Percentiles rank a stretch among this genome's conserved stretches.
Evolutionary conservation across 2,113 vertebrate species (phyloP).

Genomic region (Apaloderma vittatum): DNA sequence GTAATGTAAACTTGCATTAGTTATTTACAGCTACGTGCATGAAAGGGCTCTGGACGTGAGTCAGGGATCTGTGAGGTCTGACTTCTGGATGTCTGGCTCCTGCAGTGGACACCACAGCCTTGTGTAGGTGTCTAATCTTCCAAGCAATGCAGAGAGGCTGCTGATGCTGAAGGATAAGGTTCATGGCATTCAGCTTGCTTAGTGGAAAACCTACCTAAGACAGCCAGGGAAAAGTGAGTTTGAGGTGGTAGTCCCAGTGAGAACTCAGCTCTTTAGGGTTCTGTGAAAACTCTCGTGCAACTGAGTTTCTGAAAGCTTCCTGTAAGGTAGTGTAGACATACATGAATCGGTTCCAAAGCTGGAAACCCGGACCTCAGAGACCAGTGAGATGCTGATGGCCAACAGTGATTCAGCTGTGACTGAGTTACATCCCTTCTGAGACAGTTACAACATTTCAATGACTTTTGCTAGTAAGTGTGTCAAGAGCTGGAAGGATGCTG

Average conservation of each 20-base stretch:
- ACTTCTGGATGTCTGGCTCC: not conserved
- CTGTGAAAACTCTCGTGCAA: not conserved
- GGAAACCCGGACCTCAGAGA: not conserved
- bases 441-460: not conserved
- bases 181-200: not conserved
- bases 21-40: conserved; percentile 32
- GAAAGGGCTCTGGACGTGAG: conserved; percentile 5
- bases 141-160: not conserved
- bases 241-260: not conserved
- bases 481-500: not conserved
- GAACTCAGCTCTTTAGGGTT: not conserved
- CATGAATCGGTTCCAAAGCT: not conserved
- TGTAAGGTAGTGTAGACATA: not conserved
- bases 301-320: not conserved
- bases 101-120: not conserved
- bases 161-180: not conserved
- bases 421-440: accelerated
- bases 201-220: not conserved
- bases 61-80: not conserved
- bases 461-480: not conserved
- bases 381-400: not conserved
- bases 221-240: not conserved
- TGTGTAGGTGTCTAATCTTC: not conserved
- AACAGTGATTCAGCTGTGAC: not conserved
- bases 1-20: conserved; percentile 28